phyloP scores from a whole-genome alignment of 1,140 invertebrate species.

The Chrysopa pallens region DNA sequence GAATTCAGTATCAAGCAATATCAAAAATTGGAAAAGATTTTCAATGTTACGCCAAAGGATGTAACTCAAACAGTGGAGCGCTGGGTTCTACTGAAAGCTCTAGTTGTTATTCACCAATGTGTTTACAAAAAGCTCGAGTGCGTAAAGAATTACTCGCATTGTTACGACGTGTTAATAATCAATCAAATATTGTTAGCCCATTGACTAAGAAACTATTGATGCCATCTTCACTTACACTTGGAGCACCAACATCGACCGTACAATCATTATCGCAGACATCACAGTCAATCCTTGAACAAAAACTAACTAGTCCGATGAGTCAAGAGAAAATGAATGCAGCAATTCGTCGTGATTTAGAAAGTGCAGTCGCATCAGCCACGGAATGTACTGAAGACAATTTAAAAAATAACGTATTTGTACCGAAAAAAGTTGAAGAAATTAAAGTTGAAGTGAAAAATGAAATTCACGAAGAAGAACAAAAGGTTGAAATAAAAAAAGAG shows the following conservation, averaged over 20 bases:
- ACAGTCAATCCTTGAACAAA: conserved; percentile 28
- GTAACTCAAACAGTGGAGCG: conserved; percentile 37
- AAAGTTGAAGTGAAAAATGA: conserved; percentile 19
- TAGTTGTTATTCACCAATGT: conserved; percentile 61
- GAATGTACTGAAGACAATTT: conserved; percentile 28
- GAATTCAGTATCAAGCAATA: conserved; percentile 41
- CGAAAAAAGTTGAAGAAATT: conserved; percentile 11
- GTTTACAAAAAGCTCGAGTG: conserved; percentile 45
- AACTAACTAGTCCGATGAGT: conserved; percentile 21
- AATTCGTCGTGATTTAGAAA: conserved; percentile 38
- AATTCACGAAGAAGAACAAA: conserved; percentile 25
- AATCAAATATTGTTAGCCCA: conserved; percentile 11
- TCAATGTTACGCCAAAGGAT: conserved; percentile 49
- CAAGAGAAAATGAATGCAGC: conserved; percentile 26
- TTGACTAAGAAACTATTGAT: conserved; percentile 15
- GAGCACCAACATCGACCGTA: too few relatives aligned
- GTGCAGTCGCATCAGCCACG: conserved; percentile 32
- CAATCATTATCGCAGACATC: too few relatives aligned
- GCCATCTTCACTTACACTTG: too few relatives aligned
- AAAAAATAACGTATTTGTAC: conserved; percentile 22
- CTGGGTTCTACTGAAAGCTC: conserved; percentile 31
- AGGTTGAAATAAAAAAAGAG: conserved; percentile 26
- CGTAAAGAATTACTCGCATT: conserved; percentile 46
- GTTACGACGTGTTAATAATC: conserved; percentile 36
- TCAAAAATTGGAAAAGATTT: conserved; percentile 42